Conservation (phyloP, 1,140 invertebrate species). For the Magallana ariakensis region DNA sequence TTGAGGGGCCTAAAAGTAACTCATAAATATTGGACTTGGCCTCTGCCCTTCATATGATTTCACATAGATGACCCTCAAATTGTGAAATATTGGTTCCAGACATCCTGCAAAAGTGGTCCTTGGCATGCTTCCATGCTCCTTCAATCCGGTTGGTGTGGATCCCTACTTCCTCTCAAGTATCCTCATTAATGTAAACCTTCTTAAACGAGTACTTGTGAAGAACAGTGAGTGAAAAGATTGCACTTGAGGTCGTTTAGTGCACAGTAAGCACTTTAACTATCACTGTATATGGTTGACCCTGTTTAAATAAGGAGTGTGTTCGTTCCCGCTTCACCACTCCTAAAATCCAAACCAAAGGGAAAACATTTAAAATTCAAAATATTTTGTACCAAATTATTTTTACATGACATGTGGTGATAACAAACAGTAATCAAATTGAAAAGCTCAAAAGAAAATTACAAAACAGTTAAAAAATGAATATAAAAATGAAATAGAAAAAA, state of each 20-base stretch:
- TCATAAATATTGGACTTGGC: not conserved
- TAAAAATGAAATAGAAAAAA: too few species aligned
- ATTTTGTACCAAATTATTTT: too few species aligned
- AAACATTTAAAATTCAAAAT: too few species aligned
- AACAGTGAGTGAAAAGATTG: slow-evolving; percentile 43
- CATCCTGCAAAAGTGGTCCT: slow-evolving; percentile 42
- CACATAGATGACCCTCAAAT: slow-evolving; percentile 39
- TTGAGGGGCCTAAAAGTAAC: slow-evolving; percentile 2
- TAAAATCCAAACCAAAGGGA: too few species aligned
- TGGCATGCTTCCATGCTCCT: slow-evolving; percentile 49
- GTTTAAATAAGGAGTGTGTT: not conserved
- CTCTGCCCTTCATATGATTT: slow-evolving; percentile 26
- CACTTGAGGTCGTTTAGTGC: slow-evolving; percentile 8
- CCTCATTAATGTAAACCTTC: slow-evolving; percentile 36
- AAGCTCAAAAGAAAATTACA: too few species aligned
- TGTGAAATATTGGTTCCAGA: not conserved
- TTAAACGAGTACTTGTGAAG: slow-evolving; percentile 38
- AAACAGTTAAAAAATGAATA: too few species aligned
- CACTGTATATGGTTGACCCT: not conserved
- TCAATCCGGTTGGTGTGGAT: slow-evolving; percentile 46
- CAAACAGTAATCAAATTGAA: too few species aligned
- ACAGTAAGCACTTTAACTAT: slow-evolving; percentile 40
- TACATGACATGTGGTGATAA: too few species aligned
- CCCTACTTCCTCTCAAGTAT: not conserved
- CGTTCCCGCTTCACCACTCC: too few species aligned